Conservation (phyloP, 2,797 vertebrate species). For the Menidia menidia region DNA sequence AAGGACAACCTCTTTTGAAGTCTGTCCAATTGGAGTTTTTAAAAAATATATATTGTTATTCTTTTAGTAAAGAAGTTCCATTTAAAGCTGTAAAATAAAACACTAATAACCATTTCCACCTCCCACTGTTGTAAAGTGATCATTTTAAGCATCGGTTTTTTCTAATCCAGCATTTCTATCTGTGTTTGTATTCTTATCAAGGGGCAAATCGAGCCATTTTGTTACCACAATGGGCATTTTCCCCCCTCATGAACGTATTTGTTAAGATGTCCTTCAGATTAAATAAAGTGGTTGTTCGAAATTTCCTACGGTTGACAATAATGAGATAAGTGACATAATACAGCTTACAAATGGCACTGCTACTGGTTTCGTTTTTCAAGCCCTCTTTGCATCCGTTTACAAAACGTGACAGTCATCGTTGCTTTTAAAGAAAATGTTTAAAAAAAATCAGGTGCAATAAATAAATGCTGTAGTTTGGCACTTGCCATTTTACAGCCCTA, state of each 20-base stretch:
- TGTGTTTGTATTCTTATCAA: neutral
- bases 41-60: neutral
- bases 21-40: neutral
- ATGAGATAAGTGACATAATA: too few relatives aligned
- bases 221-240: neutral
- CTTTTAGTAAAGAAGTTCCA: neutral
- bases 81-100: neutral
- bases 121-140: neutral
- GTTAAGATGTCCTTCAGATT: too few relatives aligned
- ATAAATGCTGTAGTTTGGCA: constrained; percentile 10
- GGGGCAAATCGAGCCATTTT: too few relatives aligned
- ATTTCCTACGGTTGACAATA: too few relatives aligned
- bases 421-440: too few relatives aligned
- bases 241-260: too few relatives aligned
- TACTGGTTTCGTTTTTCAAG: too few relatives aligned
- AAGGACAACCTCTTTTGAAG: constrained; percentile 7
- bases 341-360: too few relatives aligned
- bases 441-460: neutral
- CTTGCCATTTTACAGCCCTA: constrained; percentile 26
- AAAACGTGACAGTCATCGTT: too few relatives aligned
- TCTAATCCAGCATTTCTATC: neutral
- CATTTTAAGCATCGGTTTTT: neutral
- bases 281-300: too few relatives aligned
- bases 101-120: neutral
- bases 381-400: neutral